phyloP scores from a whole-genome alignment of 2,113 vertebrate genomes.

The Stomatorhinus ivindoensis region DNA sequence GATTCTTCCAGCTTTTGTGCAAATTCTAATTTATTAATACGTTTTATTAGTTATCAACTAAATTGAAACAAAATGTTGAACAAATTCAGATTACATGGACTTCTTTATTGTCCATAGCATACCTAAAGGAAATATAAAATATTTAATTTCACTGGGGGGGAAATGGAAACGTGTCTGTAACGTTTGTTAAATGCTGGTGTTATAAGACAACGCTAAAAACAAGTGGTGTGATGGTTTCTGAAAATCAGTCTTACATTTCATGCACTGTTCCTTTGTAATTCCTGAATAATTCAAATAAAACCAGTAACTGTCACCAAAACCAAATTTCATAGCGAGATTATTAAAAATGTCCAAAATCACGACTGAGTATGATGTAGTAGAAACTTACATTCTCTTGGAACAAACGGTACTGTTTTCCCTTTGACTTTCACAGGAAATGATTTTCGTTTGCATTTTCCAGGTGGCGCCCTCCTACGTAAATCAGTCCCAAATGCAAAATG shows the following conservation, averaged over 20 bases:
- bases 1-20: background rate
- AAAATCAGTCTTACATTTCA: background rate
- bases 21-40: background rate
- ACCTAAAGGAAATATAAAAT: background rate
- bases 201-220: background rate
- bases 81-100: background rate
- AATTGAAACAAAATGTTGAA: background rate
- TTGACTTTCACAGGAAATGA: slow-evolving; percentile 63
- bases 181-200: background rate
- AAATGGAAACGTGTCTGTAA: background rate
- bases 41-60: background rate
- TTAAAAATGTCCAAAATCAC: background rate
- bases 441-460: slow-evolving; percentile 70
- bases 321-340: background rate
- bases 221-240: background rate
- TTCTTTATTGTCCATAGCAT: background rate
- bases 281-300: background rate
- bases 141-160: background rate
- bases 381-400: slow-evolving; percentile 62
- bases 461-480: slow-evolving; percentile 66
- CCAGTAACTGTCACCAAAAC: background rate
- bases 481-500: background rate
- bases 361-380: background rate
- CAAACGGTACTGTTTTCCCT: slow-evolving; percentile 63
- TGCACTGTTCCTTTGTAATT: background rate